Evolutionary conservation across 1,140 invertebrate genomes (phyloP).

Genomic region (Heliconius hermathena): DNA sequence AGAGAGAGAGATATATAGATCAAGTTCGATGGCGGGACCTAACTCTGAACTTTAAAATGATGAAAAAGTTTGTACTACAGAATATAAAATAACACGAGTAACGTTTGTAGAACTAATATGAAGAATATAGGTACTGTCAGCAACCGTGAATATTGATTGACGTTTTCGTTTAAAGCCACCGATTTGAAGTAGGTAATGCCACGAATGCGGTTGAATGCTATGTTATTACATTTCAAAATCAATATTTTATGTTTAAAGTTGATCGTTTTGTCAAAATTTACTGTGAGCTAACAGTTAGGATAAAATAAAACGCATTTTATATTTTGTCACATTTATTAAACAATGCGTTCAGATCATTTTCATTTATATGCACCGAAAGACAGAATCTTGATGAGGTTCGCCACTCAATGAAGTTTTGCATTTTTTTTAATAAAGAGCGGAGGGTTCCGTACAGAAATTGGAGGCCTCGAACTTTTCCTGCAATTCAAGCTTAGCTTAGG

Average conservation of each 20-base stretch:
- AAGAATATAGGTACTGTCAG: background rate
- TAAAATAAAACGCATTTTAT: background rate
- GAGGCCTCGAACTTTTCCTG: too few relatives aligned
- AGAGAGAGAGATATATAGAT: too few relatives aligned
- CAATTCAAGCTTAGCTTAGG: too few relatives aligned
- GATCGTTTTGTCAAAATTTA: background rate
- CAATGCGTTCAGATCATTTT: background rate
- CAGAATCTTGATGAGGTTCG: background rate
- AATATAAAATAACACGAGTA: background rate
- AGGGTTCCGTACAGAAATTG: background rate
- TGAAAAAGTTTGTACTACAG: background rate
- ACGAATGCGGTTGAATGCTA: constrained; percentile 3
- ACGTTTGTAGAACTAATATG: constrained; percentile 7
- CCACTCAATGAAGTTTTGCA: background rate
- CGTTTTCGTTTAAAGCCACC: constrained; percentile 3
- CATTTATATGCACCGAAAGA: background rate
- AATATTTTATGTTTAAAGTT: background rate
- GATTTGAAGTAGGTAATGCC: background rate
- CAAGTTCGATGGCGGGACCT: background rate
- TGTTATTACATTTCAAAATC: constrained; percentile 10
- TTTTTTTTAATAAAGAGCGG: background rate
- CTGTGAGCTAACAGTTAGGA: background rate
- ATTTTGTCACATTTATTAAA: background rate
- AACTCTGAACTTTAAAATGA: background rate
- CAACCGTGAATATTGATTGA: constrained; percentile 1